phyloP scores from a whole-genome alignment of 2,888 invertebrate genomes.

The Acleris holmiana region DNA sequence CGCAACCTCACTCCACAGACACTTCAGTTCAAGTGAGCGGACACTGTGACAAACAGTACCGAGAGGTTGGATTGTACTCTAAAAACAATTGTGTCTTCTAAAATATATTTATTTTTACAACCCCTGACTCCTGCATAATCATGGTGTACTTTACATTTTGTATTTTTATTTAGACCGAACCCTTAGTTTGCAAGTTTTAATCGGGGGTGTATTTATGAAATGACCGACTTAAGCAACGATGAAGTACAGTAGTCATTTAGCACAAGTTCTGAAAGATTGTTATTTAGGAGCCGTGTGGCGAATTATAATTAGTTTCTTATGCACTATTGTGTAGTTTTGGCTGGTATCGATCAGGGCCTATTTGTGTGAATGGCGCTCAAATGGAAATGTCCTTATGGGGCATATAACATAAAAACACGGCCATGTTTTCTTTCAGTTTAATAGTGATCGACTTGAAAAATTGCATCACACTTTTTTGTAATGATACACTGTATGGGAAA shows the following conservation, averaged over 20 bases:
- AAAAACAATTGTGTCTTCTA: constrained; percentile 36
- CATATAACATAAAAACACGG: not conserved
- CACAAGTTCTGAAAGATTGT: constrained; percentile 31
- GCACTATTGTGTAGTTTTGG: constrained; percentile 24
- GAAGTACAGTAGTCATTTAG: constrained; percentile 37
- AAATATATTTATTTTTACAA: constrained; percentile 41
- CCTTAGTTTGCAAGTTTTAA: constrained; percentile 28
- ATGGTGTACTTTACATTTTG: constrained; percentile 39
- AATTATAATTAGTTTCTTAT: constrained; percentile 19
- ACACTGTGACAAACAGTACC: constrained; percentile 36
- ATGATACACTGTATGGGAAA: constrained; percentile 34
- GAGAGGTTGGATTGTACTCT: constrained; percentile 40
- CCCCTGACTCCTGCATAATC: constrained; percentile 42
- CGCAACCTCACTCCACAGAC: constrained; percentile 32
- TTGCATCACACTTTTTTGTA: constrained; percentile 22
- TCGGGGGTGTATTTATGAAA: constrained; percentile 9
- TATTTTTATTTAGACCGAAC: constrained; percentile 36
- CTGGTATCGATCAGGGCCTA: constrained; percentile 22
- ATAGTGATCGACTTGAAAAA: constrained; percentile 22
- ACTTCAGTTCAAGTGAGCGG: constrained; percentile 36
- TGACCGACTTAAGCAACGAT: constrained; percentile 21
- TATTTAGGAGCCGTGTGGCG: constrained; percentile 15
- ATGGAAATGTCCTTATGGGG: not conserved
- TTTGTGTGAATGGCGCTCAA: constrained; percentile 14
- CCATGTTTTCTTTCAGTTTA: constrained; percentile 12